Base-by-base conservation (phyloP, 1,140 invertebrate species). In the Eriosoma lanigerum region DNA sequence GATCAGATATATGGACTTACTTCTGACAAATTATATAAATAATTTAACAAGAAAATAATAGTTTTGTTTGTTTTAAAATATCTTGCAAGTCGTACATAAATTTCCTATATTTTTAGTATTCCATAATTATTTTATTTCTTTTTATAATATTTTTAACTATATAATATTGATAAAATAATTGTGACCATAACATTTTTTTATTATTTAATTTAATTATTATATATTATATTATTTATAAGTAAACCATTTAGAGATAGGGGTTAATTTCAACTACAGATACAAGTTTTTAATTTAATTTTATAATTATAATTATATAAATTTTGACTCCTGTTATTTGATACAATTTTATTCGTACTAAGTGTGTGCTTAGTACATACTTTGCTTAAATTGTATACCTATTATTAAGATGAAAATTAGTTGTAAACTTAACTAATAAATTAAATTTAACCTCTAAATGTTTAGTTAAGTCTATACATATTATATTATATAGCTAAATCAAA, bases 1-100 rank as follows among this genome's bases (percentile, higher is more conserved):
- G 87, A 88, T 73, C 86, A 90, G 82, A 85, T 90, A 44, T 88
- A 87, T 82, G 84, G 86, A 24, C 83, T 90, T 64, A 86, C 87
- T 82, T 85, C 86, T 38, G 88, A 89, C 82, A 62, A 76, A 24
- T 17, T 24, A 21, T 84, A 26, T 58, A 73, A 56, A 19, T 75
- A 56, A 54, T 75, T 75, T 26, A 15, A 26, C 15, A 50, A 50
- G 13, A 46, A 17, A 50, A 29, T 19, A 48, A 29, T n/a, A 26
- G 48, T 70, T 62, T 19, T 26, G 9, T 46, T n/a, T 44, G 13
- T 50, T 46, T 64, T n/a, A 4, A 32, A 9, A 6, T 8, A 38
- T 38, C 62, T 38, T 8, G 21, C 19, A n/a, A 38, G 5, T 44
- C 19, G 19, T n/a, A 38, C 19, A 38, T 17, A n/a, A 3, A 64